Evolutionary conservation across 1,140 invertebrate genomes (phyloP).

Genomic region (Drosophila novamexicana): DNA sequence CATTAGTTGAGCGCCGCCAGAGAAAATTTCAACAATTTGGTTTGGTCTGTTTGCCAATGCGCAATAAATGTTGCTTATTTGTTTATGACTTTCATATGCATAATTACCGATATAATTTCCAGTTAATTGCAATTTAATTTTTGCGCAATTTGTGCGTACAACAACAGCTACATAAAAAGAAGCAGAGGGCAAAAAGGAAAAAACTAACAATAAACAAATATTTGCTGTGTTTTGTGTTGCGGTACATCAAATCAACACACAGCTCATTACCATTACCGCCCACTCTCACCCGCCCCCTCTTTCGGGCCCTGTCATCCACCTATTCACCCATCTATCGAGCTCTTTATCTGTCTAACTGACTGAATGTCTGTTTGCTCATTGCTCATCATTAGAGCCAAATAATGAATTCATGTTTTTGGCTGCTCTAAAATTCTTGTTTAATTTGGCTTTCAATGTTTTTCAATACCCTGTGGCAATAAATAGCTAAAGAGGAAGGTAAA

Average conservation of each 20-base stretch:
- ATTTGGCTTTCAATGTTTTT: slow-evolving; percentile 64
- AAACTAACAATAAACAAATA: slow-evolving; percentile 37
- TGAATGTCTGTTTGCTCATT: slow-evolving; percentile 6
- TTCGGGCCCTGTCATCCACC: background rate
- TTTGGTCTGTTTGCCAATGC: slow-evolving; percentile 54
- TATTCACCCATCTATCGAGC: slow-evolving; percentile 2
- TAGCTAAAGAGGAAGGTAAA: no score
- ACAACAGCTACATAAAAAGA: background rate
- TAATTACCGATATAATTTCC: slow-evolving; percentile 77
- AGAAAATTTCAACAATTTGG: background rate
- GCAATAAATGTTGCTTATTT: slow-evolving; percentile 68
- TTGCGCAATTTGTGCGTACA: slow-evolving; percentile 57
- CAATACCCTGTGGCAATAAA: background rate
- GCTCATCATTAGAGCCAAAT: slow-evolving; percentile 29
- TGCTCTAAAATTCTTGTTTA: slow-evolving; percentile 53
- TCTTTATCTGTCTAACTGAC: slow-evolving; percentile 31
- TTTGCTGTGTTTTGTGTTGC: slow-evolving; percentile 26
- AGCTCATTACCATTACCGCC: slow-evolving; percentile 44
- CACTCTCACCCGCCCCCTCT: background rate
- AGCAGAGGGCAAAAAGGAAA: background rate
- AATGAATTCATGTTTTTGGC: slow-evolving; percentile 40
- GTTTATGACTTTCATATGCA: slow-evolving; percentile 72
- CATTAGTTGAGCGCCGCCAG: background rate
- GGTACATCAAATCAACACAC: slow-evolving; percentile 48
- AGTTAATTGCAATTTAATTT: slow-evolving; percentile 79